Percentiles rank a stretch among this genome's conserved stretches.
phyloP scores from a whole-genome alignment of 23 tunicate species.

The Botrylloides violaceus region DNA sequence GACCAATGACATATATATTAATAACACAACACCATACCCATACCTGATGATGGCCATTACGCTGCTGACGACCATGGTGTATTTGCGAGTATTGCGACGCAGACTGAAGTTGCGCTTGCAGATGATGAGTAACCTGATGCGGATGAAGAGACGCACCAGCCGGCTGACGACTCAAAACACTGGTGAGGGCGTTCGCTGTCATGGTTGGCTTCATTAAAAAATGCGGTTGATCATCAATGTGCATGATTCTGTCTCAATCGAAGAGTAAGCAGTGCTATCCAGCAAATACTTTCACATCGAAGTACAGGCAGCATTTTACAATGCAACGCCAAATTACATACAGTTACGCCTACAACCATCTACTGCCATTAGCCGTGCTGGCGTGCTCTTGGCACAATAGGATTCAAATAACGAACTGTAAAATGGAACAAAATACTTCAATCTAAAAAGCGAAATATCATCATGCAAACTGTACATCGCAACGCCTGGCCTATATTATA shows the following conservation, averaged over 20 bases:
- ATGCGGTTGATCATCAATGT: conserved; percentile 11
- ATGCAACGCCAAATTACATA: background rate
- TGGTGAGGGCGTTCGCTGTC: conserved; percentile 20
- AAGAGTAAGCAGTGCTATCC: background rate
- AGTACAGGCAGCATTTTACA: conserved; percentile 3
- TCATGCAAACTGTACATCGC: too few relatives aligned
- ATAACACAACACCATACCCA: background rate
- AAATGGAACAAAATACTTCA: background rate
- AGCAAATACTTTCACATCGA: background rate
- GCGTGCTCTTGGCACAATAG: background rate
- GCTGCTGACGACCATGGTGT: conserved; percentile 5
- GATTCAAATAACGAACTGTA: background rate
- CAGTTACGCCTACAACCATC: background rate
- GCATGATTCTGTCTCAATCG: conserved; percentile 3
- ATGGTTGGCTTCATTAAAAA: conserved; percentile 24
- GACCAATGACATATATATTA: too few relatives aligned
- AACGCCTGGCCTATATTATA: too few relatives aligned
- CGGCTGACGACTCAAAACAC: conserved; percentile 20
- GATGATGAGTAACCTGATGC: background rate
- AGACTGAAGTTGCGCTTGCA: background rate
- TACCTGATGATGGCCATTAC: conserved; percentile 21
- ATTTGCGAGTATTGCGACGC: conserved; percentile 7
- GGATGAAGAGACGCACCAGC: background rate
- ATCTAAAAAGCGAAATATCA: too few relatives aligned
- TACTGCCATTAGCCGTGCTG: background rate